Percentiles rank a stretch among this genome's conserved stretches.
Conservation (phyloP, 2,797 vertebrate species). For the Megalops cyprinoides region DNA sequence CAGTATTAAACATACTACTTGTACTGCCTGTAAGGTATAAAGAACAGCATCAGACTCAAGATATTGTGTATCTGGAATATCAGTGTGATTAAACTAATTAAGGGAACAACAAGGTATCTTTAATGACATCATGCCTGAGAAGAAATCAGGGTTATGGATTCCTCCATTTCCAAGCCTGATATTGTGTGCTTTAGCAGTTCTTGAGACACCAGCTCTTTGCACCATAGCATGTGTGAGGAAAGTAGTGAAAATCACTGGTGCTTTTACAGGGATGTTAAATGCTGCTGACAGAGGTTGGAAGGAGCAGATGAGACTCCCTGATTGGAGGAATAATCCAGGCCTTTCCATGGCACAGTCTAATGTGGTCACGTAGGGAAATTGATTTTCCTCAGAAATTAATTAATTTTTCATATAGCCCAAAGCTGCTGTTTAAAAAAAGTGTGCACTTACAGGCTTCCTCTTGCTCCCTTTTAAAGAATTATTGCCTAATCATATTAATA, state of each 20-base stretch:
- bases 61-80: neutral
- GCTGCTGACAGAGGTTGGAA: constrained; percentile 73
- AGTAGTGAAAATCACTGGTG: neutral
- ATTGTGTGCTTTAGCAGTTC: neutral
- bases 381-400: constrained; percentile 99
- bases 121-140: neutral
- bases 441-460: constrained; percentile 86
- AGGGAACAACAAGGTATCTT: constrained; percentile 47
- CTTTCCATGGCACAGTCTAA: constrained; percentile 87
- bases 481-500: constrained; percentile 99
- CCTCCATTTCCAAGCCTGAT: neutral
- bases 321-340: constrained; percentile 76
- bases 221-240: constrained; percentile 20
- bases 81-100: constrained; percentile 50
- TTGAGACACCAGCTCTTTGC: constrained; percentile 17
- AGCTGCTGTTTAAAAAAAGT: constrained; percentile 99
- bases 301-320: constrained; percentile 73
- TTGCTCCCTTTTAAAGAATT: constrained; percentile 74
- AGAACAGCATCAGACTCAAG: neutral
- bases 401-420: constrained; percentile 99
- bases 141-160: neutral
- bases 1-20: neutral
- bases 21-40: neutral
- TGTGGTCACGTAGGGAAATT: constrained; percentile 98
- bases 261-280: constrained; percentile 36